These are phyloP conservation scores for Germaria angustata DNA, from an alignment of 2,888 invertebrate genomes.

Conservation along the genomic window DNA sequence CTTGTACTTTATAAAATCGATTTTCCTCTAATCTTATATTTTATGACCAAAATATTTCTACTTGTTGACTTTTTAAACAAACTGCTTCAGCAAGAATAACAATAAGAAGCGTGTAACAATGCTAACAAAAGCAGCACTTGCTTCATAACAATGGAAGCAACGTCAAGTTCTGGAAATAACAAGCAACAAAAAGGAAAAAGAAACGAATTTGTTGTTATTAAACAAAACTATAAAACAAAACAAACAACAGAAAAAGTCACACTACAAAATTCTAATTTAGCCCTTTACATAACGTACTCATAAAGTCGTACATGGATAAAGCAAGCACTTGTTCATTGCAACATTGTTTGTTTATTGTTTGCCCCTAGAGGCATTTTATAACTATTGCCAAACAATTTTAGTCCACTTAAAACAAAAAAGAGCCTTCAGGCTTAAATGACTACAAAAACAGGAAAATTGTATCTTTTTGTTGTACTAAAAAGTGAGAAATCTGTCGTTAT, in stretches of 20 bases:
- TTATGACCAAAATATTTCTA: slow-evolving; percentile 53
- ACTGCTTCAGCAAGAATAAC: neutral
- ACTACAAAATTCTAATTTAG: slow-evolving; percentile 49
- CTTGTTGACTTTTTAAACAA: slow-evolving; percentile 51
- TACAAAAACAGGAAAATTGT: slow-evolving; percentile 31
- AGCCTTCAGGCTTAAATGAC: slow-evolving; percentile 52
- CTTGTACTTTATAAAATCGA: slow-evolving; percentile 28
- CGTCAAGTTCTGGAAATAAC: slow-evolving; percentile 11
- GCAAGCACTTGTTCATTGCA: slow-evolving; percentile 5
- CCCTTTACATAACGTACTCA: slow-evolving; percentile 19
- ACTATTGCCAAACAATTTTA: slow-evolving; percentile 59
- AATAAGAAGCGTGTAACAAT: neutral
- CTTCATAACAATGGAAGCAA: slow-evolving; percentile 13
- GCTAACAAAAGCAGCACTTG: slow-evolving; percentile 14
- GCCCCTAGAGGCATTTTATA: slow-evolving; percentile 48
- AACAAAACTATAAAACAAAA: slow-evolving; percentile 1
- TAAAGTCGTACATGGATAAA: neutral
- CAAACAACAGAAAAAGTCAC: neutral
- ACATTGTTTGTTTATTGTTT: slow-evolving; percentile 55
- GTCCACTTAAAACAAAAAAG: slow-evolving; percentile 58
- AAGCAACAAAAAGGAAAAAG: slow-evolving; percentile 6
- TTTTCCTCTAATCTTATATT: slow-evolving; percentile 44
- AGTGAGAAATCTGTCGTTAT: neutral
- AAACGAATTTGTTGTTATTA: slow-evolving; percentile 22
- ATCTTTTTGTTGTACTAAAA: slow-evolving; percentile 18